Evolutionary conservation across 2,113 vertebrate genomes (phyloP).

Genomic region (Solenodon paradoxus): DNA sequence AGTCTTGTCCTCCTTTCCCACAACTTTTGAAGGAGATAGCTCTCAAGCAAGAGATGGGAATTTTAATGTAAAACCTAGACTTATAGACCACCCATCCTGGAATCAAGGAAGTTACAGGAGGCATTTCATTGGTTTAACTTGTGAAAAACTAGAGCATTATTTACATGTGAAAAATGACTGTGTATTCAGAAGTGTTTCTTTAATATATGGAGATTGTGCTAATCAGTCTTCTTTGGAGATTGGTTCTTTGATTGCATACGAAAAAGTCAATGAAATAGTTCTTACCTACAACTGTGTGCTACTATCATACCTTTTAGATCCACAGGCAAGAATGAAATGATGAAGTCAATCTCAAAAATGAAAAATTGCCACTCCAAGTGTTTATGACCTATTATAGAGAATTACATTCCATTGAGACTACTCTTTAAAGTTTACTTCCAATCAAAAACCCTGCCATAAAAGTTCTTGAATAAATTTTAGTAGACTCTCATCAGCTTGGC

Average conservation of each 20-base stretch:
- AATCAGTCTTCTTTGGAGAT: constrained; percentile 16
- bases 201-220: neutral
- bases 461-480: neutral
- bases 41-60: neutral
- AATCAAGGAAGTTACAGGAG: neutral
- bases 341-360: neutral
- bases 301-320: neutral
- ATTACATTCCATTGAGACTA: neutral
- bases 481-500: neutral
- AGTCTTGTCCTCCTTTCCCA: neutral
- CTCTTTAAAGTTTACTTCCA: neutral
- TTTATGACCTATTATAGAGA: neutral
- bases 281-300: neutral
- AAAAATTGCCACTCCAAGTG: neutral
- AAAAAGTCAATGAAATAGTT: neutral
- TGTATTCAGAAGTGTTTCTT: neutral
- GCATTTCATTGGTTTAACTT: neutral
- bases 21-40: neutral
- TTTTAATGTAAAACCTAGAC: neutral
- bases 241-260: neutral
- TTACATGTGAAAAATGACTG: neutral
- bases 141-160: neutral
- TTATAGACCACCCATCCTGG: neutral
- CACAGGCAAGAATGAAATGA: neutral
- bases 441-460: neutral